Evolutionary conservation across 2,888 invertebrate species (phyloP).

Genomic region (Stomorhina lunata): DNA sequence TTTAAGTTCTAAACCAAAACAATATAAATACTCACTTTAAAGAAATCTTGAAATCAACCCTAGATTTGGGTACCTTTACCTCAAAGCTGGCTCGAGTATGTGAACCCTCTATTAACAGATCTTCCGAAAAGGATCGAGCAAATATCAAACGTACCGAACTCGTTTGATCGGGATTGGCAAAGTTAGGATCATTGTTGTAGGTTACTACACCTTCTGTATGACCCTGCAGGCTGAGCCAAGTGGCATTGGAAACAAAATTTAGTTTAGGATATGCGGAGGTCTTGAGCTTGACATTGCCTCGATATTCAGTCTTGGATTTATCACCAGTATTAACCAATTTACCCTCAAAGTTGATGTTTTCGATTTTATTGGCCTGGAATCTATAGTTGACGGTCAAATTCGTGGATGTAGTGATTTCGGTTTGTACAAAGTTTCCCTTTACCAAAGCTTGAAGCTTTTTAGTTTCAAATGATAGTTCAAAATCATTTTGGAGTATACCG

Average conservation of each 20-base stretch:
- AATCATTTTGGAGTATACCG: constrained; percentile 88
- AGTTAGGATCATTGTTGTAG: constrained; percentile 84
- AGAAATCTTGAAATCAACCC: constrained; percentile 84
- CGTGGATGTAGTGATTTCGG: constrained; percentile 76
- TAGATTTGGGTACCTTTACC: constrained; percentile 84
- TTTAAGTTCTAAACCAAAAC: background rate
- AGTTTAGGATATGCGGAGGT: constrained; percentile 89
- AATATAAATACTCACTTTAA: constrained; percentile 77
- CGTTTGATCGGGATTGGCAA: constrained; percentile 82
- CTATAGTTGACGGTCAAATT: constrained; percentile 79
- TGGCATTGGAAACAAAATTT: constrained; percentile 84
- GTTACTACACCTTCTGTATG: constrained; percentile 87
- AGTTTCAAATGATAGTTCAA: constrained; percentile 88
- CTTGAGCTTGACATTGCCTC: constrained; percentile 85
- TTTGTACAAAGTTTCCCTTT: constrained; percentile 85
- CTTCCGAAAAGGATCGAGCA: constrained; percentile 83
- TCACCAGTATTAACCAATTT: constrained; percentile 80
- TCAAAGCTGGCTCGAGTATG: constrained; percentile 83
- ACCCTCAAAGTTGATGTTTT: constrained; percentile 80
- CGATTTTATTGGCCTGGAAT: constrained; percentile 79
- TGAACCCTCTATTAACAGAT: constrained; percentile 80
- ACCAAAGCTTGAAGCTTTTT: constrained; percentile 87
- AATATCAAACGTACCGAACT: constrained; percentile 83
- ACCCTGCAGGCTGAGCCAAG: constrained; percentile 86
- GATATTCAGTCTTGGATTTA: constrained; percentile 77